Evolutionary conservation across 2,113 vertebrate species (phyloP).

Genomic region (Nerophis ophidion): DNA sequence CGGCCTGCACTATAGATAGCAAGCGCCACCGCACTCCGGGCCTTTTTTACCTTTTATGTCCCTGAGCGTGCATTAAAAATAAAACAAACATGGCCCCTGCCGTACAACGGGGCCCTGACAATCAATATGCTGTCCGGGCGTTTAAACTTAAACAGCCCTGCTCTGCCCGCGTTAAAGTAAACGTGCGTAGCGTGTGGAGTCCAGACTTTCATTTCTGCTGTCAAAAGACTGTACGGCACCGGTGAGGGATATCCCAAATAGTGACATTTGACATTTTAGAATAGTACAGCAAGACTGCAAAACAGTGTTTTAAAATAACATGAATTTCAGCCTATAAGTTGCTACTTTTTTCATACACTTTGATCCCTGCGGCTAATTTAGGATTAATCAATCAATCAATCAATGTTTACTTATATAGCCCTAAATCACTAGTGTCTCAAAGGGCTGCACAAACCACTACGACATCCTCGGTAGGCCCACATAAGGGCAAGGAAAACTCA

Average conservation of each 20-base stretch:
- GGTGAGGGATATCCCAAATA: slow-evolving; percentile 8
- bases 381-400: too few species aligned
- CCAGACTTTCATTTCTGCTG: slow-evolving; percentile 46
- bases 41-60: slow-evolving; percentile 67
- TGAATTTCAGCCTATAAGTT: too few species aligned
- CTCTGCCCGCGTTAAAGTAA: slow-evolving; percentile 53
- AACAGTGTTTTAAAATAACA: background rate
- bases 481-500: too few species aligned
- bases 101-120: slow-evolving; percentile 38
- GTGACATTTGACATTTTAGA: background rate
- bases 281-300: background rate
- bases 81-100: slow-evolving; percentile 57
- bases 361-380: too few species aligned
- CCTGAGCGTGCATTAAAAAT: slow-evolving; percentile 62
- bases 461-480: too few species aligned
- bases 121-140: slow-evolving; percentile 44
- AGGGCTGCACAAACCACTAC: too few species aligned
- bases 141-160: slow-evolving; percentile 56
- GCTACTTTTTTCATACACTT: too few species aligned
- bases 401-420: too few species aligned
- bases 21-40: slow-evolving; percentile 45
- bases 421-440: too few species aligned
- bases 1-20: slow-evolving; percentile 67
- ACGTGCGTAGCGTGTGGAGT: slow-evolving; percentile 47
- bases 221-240: slow-evolving; percentile 17